phyloP scores from a whole-genome alignment of 1,140 invertebrate genomes.

The Conus ventricosus region DNA sequence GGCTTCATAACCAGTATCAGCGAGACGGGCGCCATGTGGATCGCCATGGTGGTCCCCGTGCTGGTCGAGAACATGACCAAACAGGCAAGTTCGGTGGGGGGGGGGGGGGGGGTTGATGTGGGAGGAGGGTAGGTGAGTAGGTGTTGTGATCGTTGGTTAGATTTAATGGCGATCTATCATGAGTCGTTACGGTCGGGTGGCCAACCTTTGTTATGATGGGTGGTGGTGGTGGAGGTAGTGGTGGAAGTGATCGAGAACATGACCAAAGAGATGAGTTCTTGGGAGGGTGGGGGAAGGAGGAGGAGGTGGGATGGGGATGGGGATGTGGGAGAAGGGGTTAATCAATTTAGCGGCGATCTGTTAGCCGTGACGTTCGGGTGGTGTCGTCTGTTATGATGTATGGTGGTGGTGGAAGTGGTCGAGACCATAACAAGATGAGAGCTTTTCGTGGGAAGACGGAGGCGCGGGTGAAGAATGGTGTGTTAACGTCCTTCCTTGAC shows the following conservation, averaged over 20 bases:
- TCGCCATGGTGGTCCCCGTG: conserved; percentile 39
- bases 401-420: background rate
- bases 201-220: too few species aligned
- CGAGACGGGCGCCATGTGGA: conserved; percentile 40
- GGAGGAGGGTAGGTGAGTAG: background rate
- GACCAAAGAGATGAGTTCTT: conserved; percentile 36
- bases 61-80: conserved; percentile 34
- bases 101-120: background rate
- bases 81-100: conserved; percentile 23
- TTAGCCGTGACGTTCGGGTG: too few species aligned
- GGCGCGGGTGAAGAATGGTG: too few species aligned
- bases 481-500: too few species aligned
- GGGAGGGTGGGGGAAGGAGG: background rate
- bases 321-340: background rate
- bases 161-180: too few species aligned
- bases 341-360: background rate
- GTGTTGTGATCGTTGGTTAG: too few species aligned
- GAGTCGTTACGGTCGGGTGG: too few species aligned
- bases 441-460: too few species aligned
- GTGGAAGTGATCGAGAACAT: conserved; percentile 32
- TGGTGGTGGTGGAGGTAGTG: background rate
- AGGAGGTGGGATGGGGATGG: background rate
- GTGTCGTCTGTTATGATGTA: background rate
- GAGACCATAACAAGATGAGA: background rate
- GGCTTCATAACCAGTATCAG: conserved; percentile 39